Conservation (phyloP, 2,888 invertebrate species). For the Oligia fasciuncula region DNA sequence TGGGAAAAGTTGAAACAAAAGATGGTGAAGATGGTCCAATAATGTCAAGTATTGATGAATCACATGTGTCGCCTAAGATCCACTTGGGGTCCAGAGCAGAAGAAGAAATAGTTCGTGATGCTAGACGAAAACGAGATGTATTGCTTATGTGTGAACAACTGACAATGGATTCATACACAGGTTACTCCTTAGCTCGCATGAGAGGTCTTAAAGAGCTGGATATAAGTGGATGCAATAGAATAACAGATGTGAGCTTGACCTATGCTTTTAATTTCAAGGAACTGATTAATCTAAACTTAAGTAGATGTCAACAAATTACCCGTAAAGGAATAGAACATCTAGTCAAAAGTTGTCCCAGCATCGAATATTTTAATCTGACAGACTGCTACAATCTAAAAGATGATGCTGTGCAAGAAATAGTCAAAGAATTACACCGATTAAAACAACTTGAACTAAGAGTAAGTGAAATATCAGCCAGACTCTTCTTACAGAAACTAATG, state of each 20-base stretch:
- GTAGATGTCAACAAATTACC: constrained; percentile 93
- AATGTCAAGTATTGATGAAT: constrained; percentile 78
- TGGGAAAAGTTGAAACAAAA: constrained; percentile 86
- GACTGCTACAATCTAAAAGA: constrained; percentile 93
- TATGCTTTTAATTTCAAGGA: constrained; percentile 92
- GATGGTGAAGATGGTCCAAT: constrained; percentile 78
- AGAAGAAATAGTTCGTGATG: constrained; percentile 92
- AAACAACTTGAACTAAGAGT: constrained; percentile 90
- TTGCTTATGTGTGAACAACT: constrained; percentile 91
- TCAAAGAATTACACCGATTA: constrained; percentile 84
- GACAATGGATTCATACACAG: constrained; percentile 81
- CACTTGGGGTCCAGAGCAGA: constrained; percentile 92
- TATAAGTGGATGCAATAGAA: constrained; percentile 92
- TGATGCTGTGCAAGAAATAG: constrained; percentile 86
- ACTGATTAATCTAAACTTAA: constrained; percentile 90
- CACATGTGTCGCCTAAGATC: constrained; percentile 81
- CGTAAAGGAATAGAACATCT: constrained; percentile 91
- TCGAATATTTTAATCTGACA: constrained; percentile 92
- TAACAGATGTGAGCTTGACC: constrained; percentile 93
- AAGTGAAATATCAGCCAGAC: constrained; percentile 59
- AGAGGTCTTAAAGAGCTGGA: constrained; percentile 90
- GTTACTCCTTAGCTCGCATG: constrained; percentile 89
- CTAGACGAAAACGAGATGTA: constrained; percentile 91
- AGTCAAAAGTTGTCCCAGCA: constrained; percentile 92
- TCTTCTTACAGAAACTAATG: constrained; percentile 4